A percentile compares a stretch with the other conserved stretches of the same genome.
These are phyloP conservation scores for Belgica antarctica DNA, from an alignment of 2,888 invertebrate species.

Conservation along the genomic window DNA sequence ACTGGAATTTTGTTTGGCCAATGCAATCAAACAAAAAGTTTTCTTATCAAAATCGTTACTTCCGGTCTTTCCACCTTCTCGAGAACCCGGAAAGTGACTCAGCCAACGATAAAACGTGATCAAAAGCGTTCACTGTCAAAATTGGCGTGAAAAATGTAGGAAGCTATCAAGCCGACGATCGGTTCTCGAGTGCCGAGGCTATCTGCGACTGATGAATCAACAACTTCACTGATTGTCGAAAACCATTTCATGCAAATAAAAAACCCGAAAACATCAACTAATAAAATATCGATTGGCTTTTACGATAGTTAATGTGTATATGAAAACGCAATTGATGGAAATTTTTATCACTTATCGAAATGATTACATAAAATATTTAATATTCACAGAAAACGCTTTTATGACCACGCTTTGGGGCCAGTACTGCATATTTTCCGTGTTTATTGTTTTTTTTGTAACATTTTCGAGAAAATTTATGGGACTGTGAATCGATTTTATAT, in stretches of 20 bases:
- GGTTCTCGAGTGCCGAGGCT: slow-evolving; percentile 34
- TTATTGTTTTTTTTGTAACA: slow-evolving; percentile 28
- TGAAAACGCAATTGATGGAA: slow-evolving; percentile 41
- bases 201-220: slow-evolving; percentile 39
- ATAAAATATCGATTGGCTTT: slow-evolving; percentile 37
- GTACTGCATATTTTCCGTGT: background rate
- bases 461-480: slow-evolving; percentile 26
- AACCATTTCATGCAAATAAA: slow-evolving; percentile 9
- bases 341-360: slow-evolving; percentile 41
- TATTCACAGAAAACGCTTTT: slow-evolving; percentile 34
- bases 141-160: background rate
- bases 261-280: slow-evolving; percentile 30
- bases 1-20: background rate
- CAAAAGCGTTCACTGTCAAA: background rate
- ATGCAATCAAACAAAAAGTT: background rate
- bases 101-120: background rate
- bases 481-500: slow-evolving; percentile 39
- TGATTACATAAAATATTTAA: slow-evolving; percentile 40
- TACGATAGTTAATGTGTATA: slow-evolving; percentile 22
- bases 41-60: background rate
- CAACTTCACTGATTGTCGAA: background rate
- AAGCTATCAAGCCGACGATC: background rate
- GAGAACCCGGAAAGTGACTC: background rate
- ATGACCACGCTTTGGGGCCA: background rate
- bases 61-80: background rate